phyloP scores from a whole-genome alignment of 2,797 vertebrate genomes.

The Pangasius macronema region DNA sequence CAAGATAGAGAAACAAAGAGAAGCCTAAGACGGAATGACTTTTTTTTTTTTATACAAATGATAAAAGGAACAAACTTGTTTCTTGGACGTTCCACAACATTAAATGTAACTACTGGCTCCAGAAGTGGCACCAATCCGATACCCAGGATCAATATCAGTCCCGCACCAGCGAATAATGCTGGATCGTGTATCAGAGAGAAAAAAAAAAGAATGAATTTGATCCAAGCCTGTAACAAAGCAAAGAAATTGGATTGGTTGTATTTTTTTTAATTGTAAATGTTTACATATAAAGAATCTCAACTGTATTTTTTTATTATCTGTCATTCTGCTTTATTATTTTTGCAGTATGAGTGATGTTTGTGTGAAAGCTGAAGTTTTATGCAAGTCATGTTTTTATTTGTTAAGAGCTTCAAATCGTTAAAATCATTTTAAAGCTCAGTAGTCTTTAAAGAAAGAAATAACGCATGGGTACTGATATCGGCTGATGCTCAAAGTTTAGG shows the following conservation, averaged over 20 bases:
- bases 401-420: neutral
- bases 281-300: neutral
- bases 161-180: neutral
- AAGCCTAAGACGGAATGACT: neutral
- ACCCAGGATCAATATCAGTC: neutral
- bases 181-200: neutral
- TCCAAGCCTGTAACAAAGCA: neutral
- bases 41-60: conserved; percentile 6
- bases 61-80: neutral
- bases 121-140: neutral
- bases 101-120: neutral
- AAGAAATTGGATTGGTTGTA: neutral
- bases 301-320: neutral
- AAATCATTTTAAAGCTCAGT: neutral
- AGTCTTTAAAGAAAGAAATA: neutral
- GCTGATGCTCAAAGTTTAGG: neutral
- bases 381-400: neutral
- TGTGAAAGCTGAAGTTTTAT: neutral
- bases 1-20: neutral
- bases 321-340: neutral
- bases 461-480: neutral
- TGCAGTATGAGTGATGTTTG: neutral
- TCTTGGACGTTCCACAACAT: neutral
- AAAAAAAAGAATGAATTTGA: neutral
- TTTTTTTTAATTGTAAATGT: neutral